These are phyloP conservation scores for Gallinago undulata DNA, from an alignment of 2,113 vertebrate genomes.

Conservation along the genomic window DNA sequence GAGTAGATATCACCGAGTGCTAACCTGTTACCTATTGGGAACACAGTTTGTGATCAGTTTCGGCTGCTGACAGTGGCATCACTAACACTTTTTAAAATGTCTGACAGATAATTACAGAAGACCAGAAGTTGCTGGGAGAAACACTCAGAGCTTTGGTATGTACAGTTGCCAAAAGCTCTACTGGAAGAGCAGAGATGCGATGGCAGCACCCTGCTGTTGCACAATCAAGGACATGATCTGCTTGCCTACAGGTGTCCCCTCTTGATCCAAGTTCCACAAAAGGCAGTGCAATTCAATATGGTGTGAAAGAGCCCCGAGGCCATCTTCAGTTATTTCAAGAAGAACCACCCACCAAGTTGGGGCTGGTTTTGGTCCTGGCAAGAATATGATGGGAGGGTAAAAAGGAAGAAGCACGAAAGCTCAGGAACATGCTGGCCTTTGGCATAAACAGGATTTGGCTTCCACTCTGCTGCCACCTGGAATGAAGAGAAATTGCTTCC, in stretches of 20 bases:
- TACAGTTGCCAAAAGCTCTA: not conserved
- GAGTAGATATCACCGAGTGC: not conserved
- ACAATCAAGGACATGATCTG: not conserved
- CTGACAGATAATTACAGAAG: not conserved
- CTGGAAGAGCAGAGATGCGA: not conserved
- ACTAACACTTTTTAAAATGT: not conserved
- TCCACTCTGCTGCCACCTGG: conserved; percentile 37
- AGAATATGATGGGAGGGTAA: not conserved
- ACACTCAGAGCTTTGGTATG: accelerated
- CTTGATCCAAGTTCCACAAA: not conserved
- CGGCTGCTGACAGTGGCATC: not conserved
- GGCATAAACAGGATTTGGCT: conserved; percentile 30
- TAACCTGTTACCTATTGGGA: not conserved
- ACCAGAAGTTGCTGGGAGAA: not conserved
- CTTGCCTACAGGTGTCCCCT: not conserved
- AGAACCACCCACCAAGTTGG: not conserved
- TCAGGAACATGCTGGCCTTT: not conserved
- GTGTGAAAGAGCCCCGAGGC: not conserved
- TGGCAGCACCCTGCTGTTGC: not conserved
- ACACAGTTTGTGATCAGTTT: not conserved
- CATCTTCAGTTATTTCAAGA: not conserved
- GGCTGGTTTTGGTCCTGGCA: not conserved
- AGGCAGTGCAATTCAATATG: not conserved
- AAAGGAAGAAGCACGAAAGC: not conserved
- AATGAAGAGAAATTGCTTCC: conserved; percentile 49